Evolutionary conservation across 1,140 invertebrate genomes (phyloP), one percentile per base, ranked within the genome.

Genomic region (Drosophila subpulchrella): DNA sequence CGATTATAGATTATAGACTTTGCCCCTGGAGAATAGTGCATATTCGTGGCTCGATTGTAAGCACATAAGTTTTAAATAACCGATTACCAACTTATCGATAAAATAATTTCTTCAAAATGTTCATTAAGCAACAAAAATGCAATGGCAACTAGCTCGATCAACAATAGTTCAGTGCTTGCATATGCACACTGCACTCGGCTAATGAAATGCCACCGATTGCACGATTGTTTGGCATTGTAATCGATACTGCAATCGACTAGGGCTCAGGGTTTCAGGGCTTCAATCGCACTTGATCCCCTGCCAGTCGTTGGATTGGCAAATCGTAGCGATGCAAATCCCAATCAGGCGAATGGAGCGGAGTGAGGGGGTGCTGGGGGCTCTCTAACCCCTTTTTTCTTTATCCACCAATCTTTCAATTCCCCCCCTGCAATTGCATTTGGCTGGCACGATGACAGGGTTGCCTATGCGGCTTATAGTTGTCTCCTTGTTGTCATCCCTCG

Each of bases 381-480:
- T 4, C 42, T 41, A 24, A 4, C 41, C 41, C 41, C 15, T 20
- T 44, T 12, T 13, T 12, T 12, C 36, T 3, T 4, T 30, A 48
- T 7, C 1, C 10, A 17, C 13, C 17, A 34, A 34, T 34, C 32
- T 10, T 34, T 3, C 32, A 34, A 34, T 10, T 20, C 3, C 3
- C 11, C 50, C 53, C 15, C 17, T 34, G 24, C 6, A 36, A 47
- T 32, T 63, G 63, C 63, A 66, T 50, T 48, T 50, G 17, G 42
- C 46, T 36, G 24, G 24, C 63, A 46, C 54, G 63, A 54, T 55
- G 50, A 68, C 32, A 68, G 34, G 48, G 38, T 54, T 46, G 48
- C 63, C 67, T 56, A 56, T 71, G 63, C 67, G 68, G 41, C 67
- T 70, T 56, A 70, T 48, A 47, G 34, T 27, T 70, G 67, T 56